Evolutionary conservation across 2,888 invertebrate genomes (phyloP), one percentile per base, ranked within the genome.

Genomic region (Ennomos erosarius): DNA sequence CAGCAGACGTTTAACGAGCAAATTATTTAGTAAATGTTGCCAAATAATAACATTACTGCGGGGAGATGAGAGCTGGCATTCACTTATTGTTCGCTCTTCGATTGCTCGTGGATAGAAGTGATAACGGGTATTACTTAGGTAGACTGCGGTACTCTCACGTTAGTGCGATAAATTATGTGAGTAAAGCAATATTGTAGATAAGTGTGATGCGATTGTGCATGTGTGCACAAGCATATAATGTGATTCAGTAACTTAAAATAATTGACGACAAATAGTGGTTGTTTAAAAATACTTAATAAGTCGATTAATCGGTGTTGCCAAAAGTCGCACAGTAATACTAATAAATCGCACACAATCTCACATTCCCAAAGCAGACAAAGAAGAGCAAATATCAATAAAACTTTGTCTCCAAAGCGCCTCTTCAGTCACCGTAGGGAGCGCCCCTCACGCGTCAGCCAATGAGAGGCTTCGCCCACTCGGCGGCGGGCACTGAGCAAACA

Each of bases 11-110:
- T 91, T 91, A 91, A 90, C 91, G 88, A 91, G 86, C 86, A 85
- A 90, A 90, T 91, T 90, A 92, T 91, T 91, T 90, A 88, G 87
- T 92, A 90, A 92, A 91, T 90, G 91, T 90, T 90, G 88, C 85
- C 89, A 91, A 91, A 90, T 92, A 90, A 91, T 90, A 89, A 90
- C 85, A 89, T 90, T 88, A 90, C 83, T 86, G 87, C 76, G 82
- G 81, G 16, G 78, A 48, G 13, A 40, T 26, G 38, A 37, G 37
- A 43, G 10, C 13, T 26, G 46, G 12, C 36, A 36, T 37, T n/a
- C 38, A 26, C 26, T 34, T 36, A 33, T 38, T 39, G 38, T 48
- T 10, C 9, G 9, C 13, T 10, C 13, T 42, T 12, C 9, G 26
- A 26, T 1, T 26, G 26, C 1, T 26, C 26, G 26, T 26, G 26